Evolutionary conservation across 2,888 invertebrate species (phyloP).

Genomic region (Graphium colonna): DNA sequence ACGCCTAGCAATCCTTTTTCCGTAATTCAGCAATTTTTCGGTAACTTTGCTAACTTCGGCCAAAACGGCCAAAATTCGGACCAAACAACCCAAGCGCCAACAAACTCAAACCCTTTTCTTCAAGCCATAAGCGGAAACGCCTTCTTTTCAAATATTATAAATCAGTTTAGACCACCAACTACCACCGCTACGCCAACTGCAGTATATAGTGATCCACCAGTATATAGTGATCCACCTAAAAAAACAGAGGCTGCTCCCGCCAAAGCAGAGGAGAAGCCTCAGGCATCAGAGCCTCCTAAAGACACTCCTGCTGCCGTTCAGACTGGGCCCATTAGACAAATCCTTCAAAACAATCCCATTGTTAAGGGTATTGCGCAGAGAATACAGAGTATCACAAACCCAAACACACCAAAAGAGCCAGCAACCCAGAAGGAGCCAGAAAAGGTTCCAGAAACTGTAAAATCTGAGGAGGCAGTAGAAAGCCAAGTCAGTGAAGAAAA

Average conservation of each 20-base stretch:
- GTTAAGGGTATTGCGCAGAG: constrained; percentile 47
- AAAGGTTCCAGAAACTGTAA: not conserved
- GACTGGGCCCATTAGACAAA: constrained; percentile 43
- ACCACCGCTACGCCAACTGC: constrained; percentile 6
- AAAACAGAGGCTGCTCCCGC: constrained; percentile 19
- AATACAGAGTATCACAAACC: constrained; percentile 41
- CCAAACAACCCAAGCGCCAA: not conserved
- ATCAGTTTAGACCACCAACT: constrained; percentile 18
- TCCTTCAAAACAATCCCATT: constrained; percentile 46
- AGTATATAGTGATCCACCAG: constrained; percentile 4
- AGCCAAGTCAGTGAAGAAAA: no score
- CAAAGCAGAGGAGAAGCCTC: constrained; percentile 1
- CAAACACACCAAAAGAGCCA: constrained; percentile 50
- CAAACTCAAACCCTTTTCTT: no score
- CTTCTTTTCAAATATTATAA: constrained; percentile 29
- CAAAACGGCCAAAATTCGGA: not conserved
- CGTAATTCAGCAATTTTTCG: constrained; percentile 30
- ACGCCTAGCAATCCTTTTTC: constrained; percentile 23
- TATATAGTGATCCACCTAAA: constrained; percentile 19
- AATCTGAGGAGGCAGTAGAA: constrained; percentile 16
- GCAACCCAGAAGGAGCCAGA: constrained; percentile 23
- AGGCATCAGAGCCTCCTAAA: constrained; percentile 23
- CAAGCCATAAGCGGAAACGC: no score
- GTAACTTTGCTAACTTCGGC: constrained; percentile 24
- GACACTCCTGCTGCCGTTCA: constrained; percentile 21